Evolutionary conservation across 2,113 vertebrate species (phyloP).

Genomic region (Caracal caracal): DNA sequence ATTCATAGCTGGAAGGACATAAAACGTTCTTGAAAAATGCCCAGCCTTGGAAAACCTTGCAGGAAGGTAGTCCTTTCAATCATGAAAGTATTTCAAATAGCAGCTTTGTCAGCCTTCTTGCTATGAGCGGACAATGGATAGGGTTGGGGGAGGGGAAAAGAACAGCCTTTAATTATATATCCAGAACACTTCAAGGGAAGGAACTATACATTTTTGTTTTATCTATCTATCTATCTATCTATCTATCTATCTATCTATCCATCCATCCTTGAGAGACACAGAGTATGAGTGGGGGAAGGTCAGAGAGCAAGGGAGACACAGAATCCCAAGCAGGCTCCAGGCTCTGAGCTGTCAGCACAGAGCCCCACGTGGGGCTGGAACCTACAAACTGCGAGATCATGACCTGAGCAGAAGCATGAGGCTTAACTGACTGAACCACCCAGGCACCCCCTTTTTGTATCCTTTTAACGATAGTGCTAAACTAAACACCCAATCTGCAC

Average conservation of each 20-base stretch:
- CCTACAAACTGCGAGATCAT: no score
- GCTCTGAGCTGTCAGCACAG: no score
- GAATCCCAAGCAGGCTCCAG: no score
- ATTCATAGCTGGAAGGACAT: constrained; percentile 50
- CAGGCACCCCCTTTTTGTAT: neutral
- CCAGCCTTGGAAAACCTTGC: constrained; percentile 18
- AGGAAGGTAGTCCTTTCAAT: neutral
- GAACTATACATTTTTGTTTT: neutral
- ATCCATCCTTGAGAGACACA: no score
- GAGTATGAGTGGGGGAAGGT: no score
- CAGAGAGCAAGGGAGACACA: no score
- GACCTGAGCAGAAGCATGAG: no score
- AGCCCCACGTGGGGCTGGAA: no score
- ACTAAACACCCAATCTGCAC: neutral
- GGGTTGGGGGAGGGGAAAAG: neutral
- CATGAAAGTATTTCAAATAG: constrained; percentile 53
- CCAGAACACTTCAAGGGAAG: neutral
- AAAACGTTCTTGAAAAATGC: constrained; percentile 11
- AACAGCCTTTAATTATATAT: constrained; percentile 7
- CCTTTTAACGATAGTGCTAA: neutral
- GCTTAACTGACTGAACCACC: no score
- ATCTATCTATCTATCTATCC: fast-evolving
- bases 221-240: neutral
- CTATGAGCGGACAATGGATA: constrained; percentile 25
- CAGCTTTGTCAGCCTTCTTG: constrained; percentile 11